A percentile compares a stretch with the other conserved stretches of the same genome.
Conservation (phyloP, 2,888 invertebrate genomes). For the Drosophila limbata region DNA sequence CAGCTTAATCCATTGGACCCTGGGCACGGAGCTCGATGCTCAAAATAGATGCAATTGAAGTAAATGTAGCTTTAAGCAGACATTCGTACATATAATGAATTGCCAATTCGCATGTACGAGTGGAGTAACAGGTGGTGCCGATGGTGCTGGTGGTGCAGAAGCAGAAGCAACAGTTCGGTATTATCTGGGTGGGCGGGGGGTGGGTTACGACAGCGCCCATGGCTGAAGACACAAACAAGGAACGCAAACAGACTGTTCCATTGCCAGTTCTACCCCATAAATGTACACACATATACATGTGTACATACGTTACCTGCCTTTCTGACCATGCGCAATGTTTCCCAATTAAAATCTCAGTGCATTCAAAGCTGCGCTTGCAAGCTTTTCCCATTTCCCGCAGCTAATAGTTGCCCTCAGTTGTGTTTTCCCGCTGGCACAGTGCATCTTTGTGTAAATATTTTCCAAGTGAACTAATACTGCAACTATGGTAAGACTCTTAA, state of each 20-base stretch:
- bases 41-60: conserved; percentile 49
- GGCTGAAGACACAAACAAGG: conserved; percentile 29
- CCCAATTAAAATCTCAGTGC: conserved; percentile 26
- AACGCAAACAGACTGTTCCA: conserved; percentile 26
- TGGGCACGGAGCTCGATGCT: conserved; percentile 32
- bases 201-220: conserved; percentile 19
- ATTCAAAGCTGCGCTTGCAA: conserved; percentile 33
- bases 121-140: conserved; percentile 54
- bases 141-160: conserved; percentile 15
- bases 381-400: conserved; percentile 26
- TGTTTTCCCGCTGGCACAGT: conserved; percentile 28
- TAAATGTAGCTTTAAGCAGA: conserved; percentile 30
- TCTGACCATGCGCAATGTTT: conserved; percentile 48
- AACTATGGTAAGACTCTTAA: conserved; percentile 4
- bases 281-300: conserved; percentile 8
- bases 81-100: conserved; percentile 33
- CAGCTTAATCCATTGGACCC: conserved; percentile 8
- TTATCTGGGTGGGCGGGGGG: conserved; percentile 4
- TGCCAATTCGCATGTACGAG: conserved; percentile 19
- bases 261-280: conserved; percentile 37
- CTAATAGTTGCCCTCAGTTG: conserved; percentile 29
- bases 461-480: background rate
- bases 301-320: background rate
- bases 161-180: conserved; percentile 57
- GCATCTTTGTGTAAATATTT: conserved; percentile 22